Evolutionary conservation across 2,113 vertebrate genomes (phyloP).

Genomic region (Psilopogon haemacephalus): DNA sequence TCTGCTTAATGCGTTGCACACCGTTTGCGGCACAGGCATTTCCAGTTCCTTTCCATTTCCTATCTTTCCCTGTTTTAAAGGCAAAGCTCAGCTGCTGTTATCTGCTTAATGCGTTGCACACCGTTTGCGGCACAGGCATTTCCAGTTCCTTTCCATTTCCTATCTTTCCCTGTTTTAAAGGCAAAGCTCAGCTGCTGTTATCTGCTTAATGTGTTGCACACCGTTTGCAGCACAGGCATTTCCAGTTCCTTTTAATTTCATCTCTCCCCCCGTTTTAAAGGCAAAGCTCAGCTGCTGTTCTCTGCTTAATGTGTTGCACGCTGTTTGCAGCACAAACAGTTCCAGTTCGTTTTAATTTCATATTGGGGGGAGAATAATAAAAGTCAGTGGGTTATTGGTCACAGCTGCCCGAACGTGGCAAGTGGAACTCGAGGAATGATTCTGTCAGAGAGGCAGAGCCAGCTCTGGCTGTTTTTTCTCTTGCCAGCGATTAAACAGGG

Average conservation of each 20-base stretch:
- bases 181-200: conserved; percentile 25
- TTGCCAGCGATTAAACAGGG: conserved; percentile 44
- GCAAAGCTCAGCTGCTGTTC: conserved; percentile 24
- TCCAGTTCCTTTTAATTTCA: conserved; percentile 72
- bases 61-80: background rate
- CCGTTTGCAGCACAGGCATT: conserved; percentile 67
- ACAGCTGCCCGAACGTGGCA: conserved; percentile 63
- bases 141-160: conserved; percentile 72
- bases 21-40: conserved; percentile 66
- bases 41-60: conserved; percentile 72
- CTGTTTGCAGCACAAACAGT: conserved; percentile 67
- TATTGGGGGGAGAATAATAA: conserved; percentile 56
- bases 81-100: conserved; percentile 25
- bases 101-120: conserved; percentile 54
- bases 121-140: conserved; percentile 66
- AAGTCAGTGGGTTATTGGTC: conserved; percentile 67
- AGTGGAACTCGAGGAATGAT: conserved; percentile 57
- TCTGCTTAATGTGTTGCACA: conserved; percentile 54
- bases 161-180: background rate
- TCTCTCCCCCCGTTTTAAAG: background rate
- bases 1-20: conserved; percentile 54
- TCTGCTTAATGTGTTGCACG: conserved; percentile 54
- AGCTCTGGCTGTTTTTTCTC: conserved; percentile 34
- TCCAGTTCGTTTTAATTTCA: conserved; percentile 72
- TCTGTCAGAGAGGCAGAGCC: conserved; percentile 51